Evolutionary conservation across 2,888 invertebrate species (phyloP).

Genomic region (Gastrophysa polygoni): DNA sequence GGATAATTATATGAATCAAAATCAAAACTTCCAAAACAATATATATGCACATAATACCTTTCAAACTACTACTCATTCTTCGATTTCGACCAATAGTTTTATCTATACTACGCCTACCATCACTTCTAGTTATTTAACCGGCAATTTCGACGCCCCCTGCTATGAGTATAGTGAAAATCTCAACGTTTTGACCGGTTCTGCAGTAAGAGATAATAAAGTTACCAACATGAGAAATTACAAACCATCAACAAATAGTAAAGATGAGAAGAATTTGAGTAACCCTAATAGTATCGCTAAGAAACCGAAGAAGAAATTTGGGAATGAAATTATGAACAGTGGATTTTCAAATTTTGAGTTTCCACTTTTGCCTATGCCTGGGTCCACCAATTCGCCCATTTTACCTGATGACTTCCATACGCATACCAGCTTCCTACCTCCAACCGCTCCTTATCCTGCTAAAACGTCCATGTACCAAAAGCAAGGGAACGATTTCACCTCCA

Average conservation of each 20-base stretch:
- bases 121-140: slow-evolving; percentile 48
- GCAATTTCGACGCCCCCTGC: slow-evolving; percentile 43
- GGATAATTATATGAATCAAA: slow-evolving; percentile 51
- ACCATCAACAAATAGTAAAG: slow-evolving; percentile 24
- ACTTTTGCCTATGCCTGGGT: slow-evolving; percentile 54
- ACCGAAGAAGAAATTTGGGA: slow-evolving; percentile 45
- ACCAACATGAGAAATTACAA: slow-evolving; percentile 29
- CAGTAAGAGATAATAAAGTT: slow-evolving; percentile 31
- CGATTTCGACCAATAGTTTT: slow-evolving; percentile 42
- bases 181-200: slow-evolving; percentile 30
- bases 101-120: slow-evolving; percentile 47
- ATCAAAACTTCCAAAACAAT: slow-evolving; percentile 49
- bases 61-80: slow-evolving; percentile 48
- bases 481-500: slow-evolving; percentile 43
- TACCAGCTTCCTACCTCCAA: slow-evolving; percentile 52
- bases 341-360: slow-evolving; percentile 53
- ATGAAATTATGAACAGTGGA: slow-evolving; percentile 39
- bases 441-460: slow-evolving; percentile 54
- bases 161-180: slow-evolving; percentile 8
- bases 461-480: slow-evolving; percentile 54
- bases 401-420: slow-evolving; percentile 57
- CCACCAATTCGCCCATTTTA: slow-evolving; percentile 56
- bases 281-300: slow-evolving; percentile 41
- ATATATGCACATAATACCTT: slow-evolving; percentile 48
- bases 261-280: slow-evolving; percentile 30